These are phyloP conservation scores for Conomelus anceps DNA, from an alignment of 2,888 invertebrate genomes.

Conservation along the genomic window DNA sequence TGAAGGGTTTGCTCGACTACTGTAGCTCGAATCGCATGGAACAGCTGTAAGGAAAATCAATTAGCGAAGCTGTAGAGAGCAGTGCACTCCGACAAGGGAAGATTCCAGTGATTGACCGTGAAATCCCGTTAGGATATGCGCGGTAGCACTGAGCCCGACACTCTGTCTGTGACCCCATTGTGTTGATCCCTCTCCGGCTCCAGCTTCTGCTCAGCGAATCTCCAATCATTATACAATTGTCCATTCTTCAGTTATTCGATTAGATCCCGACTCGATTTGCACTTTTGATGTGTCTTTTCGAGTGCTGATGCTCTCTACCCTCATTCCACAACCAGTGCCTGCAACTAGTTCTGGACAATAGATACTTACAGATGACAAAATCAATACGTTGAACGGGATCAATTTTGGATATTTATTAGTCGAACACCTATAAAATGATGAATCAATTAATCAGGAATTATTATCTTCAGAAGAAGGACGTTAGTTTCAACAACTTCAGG, in stretches of 20 bases:
- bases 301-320: conserved; percentile 6
- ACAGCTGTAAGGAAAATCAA: background rate
- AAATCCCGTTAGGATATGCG: conserved; percentile 16
- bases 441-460: too few species aligned
- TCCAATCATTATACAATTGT: background rate
- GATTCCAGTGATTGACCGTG: conserved; percentile 19
- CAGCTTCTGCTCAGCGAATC: background rate
- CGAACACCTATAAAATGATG: too few species aligned
- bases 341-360: background rate
- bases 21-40: background rate
- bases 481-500: too few species aligned
- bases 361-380: background rate
- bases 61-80: background rate
- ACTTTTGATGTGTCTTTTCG: background rate
- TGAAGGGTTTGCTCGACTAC: background rate
- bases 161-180: background rate
- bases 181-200: background rate
- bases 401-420: too few species aligned
- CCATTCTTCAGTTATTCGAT: background rate
- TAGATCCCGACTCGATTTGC: background rate
- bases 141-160: background rate
- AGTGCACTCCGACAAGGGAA: background rate
- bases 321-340: background rate
- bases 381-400: too few species aligned
- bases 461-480: too few species aligned